phyloP scores from a whole-genome alignment of 2,888 invertebrate genomes.

The Piscicola geometra region DNA sequence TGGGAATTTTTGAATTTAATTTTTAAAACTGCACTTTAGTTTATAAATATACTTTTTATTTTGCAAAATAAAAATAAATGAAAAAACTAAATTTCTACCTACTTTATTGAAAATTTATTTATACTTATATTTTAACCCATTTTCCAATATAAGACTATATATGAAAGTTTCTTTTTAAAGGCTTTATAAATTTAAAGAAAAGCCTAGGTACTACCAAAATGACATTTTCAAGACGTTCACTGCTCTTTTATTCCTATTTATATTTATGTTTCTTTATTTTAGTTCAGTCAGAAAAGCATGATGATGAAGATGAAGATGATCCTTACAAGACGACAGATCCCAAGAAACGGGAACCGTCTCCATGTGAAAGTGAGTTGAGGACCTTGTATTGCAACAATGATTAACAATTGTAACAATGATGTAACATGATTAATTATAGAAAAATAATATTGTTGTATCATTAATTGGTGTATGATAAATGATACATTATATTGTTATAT shows the following conservation, averaged over 20 bases:
- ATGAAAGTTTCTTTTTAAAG: background rate
- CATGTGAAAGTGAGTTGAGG: conserved; percentile 44
- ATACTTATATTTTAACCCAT: no score
- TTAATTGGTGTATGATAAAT: no score
- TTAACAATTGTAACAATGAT: background rate
- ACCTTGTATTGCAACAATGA: background rate
- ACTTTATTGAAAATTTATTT: no score
- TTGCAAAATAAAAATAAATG: background rate
- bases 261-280: background rate
- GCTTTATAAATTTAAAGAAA: background rate
- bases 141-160: no score
- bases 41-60: background rate
- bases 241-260: background rate
- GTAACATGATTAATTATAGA: background rate
- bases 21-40: background rate
- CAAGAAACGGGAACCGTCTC: conserved; percentile 44
- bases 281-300: background rate
- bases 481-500: no score
- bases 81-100: background rate
- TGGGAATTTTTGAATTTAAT: background rate
- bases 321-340: conserved; percentile 44
- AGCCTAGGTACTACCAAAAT: background rate
- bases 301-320: conserved; percentile 41
- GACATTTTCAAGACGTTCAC: background rate
- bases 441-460: no score